phyloP scores from a whole-genome alignment of 2,888 invertebrate species.

The Leptogaster cylindrica region DNA sequence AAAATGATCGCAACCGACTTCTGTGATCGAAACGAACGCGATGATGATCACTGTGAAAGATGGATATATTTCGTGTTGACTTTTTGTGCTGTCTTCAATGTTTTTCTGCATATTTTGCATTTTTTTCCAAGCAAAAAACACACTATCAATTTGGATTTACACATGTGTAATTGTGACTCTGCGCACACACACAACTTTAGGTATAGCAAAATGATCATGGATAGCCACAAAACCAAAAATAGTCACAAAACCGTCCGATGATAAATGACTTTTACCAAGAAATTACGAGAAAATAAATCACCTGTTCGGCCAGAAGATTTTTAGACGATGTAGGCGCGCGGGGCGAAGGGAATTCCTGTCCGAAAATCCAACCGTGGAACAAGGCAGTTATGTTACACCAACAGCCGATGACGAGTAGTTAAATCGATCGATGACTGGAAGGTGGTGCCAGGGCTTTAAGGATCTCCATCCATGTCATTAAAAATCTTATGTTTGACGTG shows the following conservation, averaged over 20 bases:
- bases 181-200: too few relatives aligned
- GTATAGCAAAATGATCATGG: not conserved
- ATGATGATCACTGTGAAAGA: not conserved
- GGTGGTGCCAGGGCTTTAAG: not conserved
- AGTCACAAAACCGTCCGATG: constrained; percentile 34
- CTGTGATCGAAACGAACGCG: constrained; percentile 17
- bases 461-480: constrained; percentile 13
- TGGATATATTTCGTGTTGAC: not conserved
- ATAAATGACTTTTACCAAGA: constrained; percentile 47
- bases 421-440: constrained; percentile 1
- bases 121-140: constrained; percentile 17
- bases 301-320: constrained; percentile 41
- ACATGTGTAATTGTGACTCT: not conserved
- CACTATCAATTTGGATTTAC: constrained; percentile 14
- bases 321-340: constrained; percentile 16
- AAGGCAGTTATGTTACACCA: not conserved
- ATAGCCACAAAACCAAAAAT: not conserved
- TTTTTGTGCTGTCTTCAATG: not conserved
- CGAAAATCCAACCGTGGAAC: not conserved
- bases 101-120: constrained; percentile 30
- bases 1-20: constrained; percentile 23
- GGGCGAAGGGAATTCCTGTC: constrained; percentile 38
- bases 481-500: constrained; percentile 12
- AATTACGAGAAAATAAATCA: constrained; percentile 48
- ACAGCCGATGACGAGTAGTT: constrained; percentile 5